Evolutionary conservation across 2,797 vertebrate species (phyloP).

Genomic region (Cetoscarus ocellatus): DNA sequence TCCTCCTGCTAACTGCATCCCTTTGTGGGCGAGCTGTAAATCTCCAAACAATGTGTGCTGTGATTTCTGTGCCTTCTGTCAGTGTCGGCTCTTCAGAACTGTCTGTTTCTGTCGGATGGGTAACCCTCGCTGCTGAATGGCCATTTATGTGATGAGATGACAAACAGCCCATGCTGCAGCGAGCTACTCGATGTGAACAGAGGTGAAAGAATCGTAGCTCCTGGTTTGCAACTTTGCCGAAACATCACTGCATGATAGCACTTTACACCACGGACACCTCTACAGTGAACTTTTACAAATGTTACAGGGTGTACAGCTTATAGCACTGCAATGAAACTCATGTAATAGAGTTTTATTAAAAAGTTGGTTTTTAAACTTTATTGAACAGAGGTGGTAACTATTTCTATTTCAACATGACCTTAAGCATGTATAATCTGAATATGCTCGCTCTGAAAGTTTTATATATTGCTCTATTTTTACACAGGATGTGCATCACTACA

Average conservation of each 20-base stretch:
- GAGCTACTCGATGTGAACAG: conserved; percentile 7
- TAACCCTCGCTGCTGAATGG: conserved; percentile 85
- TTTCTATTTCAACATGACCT: conserved; percentile 32
- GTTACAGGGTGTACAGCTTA: conserved; percentile 26
- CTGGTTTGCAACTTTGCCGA: conserved; percentile 22
- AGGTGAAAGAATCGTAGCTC: not conserved
- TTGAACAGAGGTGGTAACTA: not conserved
- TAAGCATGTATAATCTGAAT: conserved; percentile 12
- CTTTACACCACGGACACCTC: conserved; percentile 56
- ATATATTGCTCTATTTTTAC: conserved; percentile 39
- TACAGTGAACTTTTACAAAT: conserved; percentile 15
- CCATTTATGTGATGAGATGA: not conserved
- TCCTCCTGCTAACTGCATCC: conserved; percentile 86
- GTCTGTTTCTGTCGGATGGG: conserved; percentile 88
- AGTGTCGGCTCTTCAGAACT: conserved; percentile 88
- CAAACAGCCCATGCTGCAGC: not conserved
- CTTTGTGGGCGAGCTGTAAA: conserved; percentile 87
- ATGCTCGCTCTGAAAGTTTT: conserved; percentile 14
- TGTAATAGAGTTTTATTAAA: not conserved
- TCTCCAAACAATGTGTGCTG: conserved; percentile 86
- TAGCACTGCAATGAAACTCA: conserved; percentile 18
- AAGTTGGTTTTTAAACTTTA: not conserved
- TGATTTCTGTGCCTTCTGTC: conserved; percentile 89
- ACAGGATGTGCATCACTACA: conserved; percentile 5
- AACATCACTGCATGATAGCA: conserved; percentile 63